Base-by-base conservation (phyloP, 2,113 vertebrate genomes). In the Todiramphus saurophagus region DNA sequence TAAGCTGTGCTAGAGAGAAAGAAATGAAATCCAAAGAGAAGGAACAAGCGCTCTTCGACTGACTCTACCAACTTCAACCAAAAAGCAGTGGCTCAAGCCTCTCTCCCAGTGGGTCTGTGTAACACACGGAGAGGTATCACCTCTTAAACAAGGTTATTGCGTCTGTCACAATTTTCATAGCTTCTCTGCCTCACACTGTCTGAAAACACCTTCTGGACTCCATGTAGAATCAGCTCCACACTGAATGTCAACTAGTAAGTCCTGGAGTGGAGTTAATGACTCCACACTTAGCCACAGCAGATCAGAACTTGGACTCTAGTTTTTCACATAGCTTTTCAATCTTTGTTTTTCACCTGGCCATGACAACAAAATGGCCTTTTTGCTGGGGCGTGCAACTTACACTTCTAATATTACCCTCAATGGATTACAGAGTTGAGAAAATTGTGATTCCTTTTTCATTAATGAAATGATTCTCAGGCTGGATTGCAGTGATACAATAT, bases 381-480 rank as follows among this genome's bases (percentile, higher is more conserved):
- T 63, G 50, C 79, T 73, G 31, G 10, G 3, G 28, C 2, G 2
- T 74, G 66, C 74, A 81, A 69, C 44, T 89, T n/a, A 75, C 43
- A 85, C 55, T 73, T 93, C 55, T 89, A 86, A 4, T 39, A 92
- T 83, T 83, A n/a, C 27, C 80, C 77, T 89, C 92, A 11, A 51
- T 50, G 86, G 85, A 59, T 77, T 75, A 80, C n/a, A 58, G 69
- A 89, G 50, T 28, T 1, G n/a, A 92, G 48, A 89, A 96, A 89
- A 72, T 9, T 50, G 35, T 56, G 53, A 87, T 94, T 90, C 59
- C 73, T 84, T 70, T 51, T 51, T 74, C 73, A 69, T 60, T 68
- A 87, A 87, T 35, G 23, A 91, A 95, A 94, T 16, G 5, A 84
- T 94, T 90, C 87, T 95, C 82, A 67, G 64, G 59, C 67, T 80